phyloP scores from a whole-genome alignment of 1,140 invertebrate species.

The Venustaconcha ellipsiformis region DNA sequence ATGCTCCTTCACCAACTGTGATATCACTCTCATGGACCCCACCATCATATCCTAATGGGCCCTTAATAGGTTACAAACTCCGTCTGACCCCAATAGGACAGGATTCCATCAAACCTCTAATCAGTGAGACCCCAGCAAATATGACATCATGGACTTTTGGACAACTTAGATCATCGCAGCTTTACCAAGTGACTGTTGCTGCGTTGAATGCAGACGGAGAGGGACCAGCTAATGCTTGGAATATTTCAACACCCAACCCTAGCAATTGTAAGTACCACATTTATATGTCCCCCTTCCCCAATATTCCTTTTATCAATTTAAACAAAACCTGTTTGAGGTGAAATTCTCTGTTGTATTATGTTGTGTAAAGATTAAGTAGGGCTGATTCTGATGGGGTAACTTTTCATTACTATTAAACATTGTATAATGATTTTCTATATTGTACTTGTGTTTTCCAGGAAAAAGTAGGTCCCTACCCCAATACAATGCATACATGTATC shows the following conservation, averaged over 20 bases:
- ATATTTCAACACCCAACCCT: slow-evolving; percentile 74
- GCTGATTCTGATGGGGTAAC: too few species aligned
- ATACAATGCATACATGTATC: too few species aligned
- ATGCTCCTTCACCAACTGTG: slow-evolving; percentile 82
- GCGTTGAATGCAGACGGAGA: slow-evolving; percentile 86
- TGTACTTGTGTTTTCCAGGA: too few species aligned
- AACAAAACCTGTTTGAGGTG: too few species aligned
- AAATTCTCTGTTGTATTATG: too few species aligned
- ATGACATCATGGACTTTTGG: slow-evolving; percentile 78
- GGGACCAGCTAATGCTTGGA: slow-evolving; percentile 77
- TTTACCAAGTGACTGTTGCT: slow-evolving; percentile 81
- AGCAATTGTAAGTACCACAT: slow-evolving; percentile 46
- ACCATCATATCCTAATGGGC: slow-evolving; percentile 88
- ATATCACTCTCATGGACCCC: slow-evolving; percentile 89
- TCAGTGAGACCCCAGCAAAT: slow-evolving; percentile 75
- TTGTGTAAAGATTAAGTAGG: too few species aligned
- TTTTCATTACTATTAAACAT: too few species aligned
- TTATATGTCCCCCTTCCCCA: too few species aligned
- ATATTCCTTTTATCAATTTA: too few species aligned
- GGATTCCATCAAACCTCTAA: slow-evolving; percentile 55
- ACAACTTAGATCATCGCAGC: slow-evolving; percentile 79
- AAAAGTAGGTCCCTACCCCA: too few species aligned
- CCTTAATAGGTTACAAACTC: slow-evolving; percentile 86
- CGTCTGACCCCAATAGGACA: slow-evolving; percentile 72
- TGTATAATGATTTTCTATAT: too few species aligned